A percentile compares a stretch with the other conserved stretches of the same genome.
Evolutionary conservation across 1,140 invertebrate species (phyloP).

Genomic region (Cotesia glomerata): DNA sequence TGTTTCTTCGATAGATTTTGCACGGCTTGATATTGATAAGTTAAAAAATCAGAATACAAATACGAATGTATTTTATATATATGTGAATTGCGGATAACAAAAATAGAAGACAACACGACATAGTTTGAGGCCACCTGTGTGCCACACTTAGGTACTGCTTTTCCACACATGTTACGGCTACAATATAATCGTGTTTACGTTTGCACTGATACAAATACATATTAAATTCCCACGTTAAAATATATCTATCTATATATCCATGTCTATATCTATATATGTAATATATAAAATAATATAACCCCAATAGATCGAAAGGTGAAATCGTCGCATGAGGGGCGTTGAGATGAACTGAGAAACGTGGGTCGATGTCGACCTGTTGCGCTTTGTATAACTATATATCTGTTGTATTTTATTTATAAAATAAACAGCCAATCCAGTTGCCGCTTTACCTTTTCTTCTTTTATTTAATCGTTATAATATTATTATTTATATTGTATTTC

Average conservation of each 20-base stretch:
- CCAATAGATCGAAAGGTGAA: conserved; percentile 12
- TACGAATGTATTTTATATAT: too few relatives aligned
- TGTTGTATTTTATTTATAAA: too few relatives aligned
- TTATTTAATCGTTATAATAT: too few relatives aligned
- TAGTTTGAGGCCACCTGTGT: background rate
- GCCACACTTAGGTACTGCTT: background rate
- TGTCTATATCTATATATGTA: background rate
- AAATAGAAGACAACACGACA: background rate
- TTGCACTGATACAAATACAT: background rate
- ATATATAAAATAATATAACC: background rate
- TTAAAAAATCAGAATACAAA: too few relatives aligned
- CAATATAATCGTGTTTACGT: background rate
- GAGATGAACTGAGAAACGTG: conserved; percentile 12
- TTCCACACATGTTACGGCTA: background rate
- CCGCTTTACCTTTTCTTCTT: background rate
- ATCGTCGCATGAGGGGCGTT: conserved; percentile 15
- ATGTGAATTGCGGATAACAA: too few relatives aligned
- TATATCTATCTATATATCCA: background rate
- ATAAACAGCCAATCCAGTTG: background rate
- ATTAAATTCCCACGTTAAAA: conserved; percentile 7
- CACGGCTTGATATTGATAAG: too few relatives aligned
- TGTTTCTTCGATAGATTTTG: too few relatives aligned
- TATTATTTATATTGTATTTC: too few relatives aligned
- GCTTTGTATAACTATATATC: background rate
- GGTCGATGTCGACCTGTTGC: conserved; percentile 10